Evolutionary conservation across 2,888 invertebrate species (phyloP).

Genomic region (Aphidius colemani): DNA sequence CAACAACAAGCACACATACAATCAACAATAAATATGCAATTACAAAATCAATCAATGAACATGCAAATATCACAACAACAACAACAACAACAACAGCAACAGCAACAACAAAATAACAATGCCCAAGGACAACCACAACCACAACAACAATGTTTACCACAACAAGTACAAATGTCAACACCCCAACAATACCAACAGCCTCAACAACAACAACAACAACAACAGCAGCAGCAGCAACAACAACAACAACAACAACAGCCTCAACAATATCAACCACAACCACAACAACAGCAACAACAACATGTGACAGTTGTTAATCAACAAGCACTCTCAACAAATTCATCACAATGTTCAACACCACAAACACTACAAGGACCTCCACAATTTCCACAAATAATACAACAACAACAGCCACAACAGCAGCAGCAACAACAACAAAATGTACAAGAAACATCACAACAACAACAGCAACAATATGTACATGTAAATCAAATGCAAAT

Average conservation of each 20-base stretch:
- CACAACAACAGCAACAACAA: slow-evolving; percentile 46
- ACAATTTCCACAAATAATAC: slow-evolving; percentile 52
- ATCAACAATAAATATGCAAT: slow-evolving; percentile 31
- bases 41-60: slow-evolving; percentile 30
- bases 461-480: slow-evolving; percentile 43
- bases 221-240: slow-evolving; percentile 54
- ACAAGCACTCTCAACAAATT: slow-evolving; percentile 45
- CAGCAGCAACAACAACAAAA: slow-evolving; percentile 33
- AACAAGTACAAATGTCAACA: slow-evolving; percentile 34
- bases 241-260: slow-evolving; percentile 52
- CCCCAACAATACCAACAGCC: slow-evolving; percentile 44
- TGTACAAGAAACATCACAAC: slow-evolving; percentile 41
- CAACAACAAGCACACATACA: slow-evolving; percentile 42
- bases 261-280: slow-evolving; percentile 50
- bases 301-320: slow-evolving; percentile 31
- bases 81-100: slow-evolving; percentile 48
- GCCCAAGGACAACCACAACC: slow-evolving; percentile 48
- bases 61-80: slow-evolving; percentile 34
- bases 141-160: slow-evolving; percentile 36
- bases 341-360: slow-evolving; percentile 55
- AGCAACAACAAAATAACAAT: slow-evolving; percentile 34
- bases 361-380: slow-evolving; percentile 56
- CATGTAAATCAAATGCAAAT: slow-evolving; percentile 56
- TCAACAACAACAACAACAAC: slow-evolving; percentile 45
- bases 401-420: slow-evolving; percentile 49